phyloP scores from a whole-genome alignment of 2,888 invertebrate species.

The Aphodius granarius region DNA sequence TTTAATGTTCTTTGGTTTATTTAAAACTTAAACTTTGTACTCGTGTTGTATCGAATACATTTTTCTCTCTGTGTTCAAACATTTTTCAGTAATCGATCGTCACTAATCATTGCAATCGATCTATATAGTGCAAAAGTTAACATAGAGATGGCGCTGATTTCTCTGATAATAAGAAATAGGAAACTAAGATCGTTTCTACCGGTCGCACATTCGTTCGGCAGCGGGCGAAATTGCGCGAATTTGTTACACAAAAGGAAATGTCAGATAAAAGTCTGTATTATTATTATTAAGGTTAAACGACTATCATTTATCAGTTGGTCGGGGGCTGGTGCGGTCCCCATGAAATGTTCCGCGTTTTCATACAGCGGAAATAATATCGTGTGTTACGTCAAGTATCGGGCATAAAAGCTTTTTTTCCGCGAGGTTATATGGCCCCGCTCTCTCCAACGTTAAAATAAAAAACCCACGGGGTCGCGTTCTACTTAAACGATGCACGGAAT shows the following conservation, averaged over 20 bases:
- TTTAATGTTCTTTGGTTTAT: too few relatives aligned
- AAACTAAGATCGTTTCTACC: too few relatives aligned
- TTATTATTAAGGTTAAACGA: conserved; percentile 15
- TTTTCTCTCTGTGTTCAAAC: too few relatives aligned
- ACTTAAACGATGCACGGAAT: background rate
- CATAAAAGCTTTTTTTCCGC: conserved; percentile 9
- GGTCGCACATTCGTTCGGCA: background rate
- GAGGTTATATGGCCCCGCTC: background rate
- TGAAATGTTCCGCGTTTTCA: background rate
- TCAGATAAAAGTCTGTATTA: conserved; percentile 14
- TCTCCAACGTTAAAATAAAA: background rate
- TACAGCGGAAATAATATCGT: conserved; percentile 7
- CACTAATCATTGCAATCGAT: too few relatives aligned
- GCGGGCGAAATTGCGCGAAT: conserved; percentile 3
- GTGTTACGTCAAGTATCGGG: conserved; percentile 12
- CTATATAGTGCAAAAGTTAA: too few relatives aligned
- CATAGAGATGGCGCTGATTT: too few relatives aligned
- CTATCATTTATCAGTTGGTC: conserved; percentile 1
- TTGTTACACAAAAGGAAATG: conserved; percentile 10
- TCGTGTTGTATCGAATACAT: too few relatives aligned
- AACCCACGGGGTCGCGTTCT: background rate
- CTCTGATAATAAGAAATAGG: too few relatives aligned
- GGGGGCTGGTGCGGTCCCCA: background rate
- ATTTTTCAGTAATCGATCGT: too few relatives aligned
- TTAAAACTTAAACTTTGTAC: too few relatives aligned